Percentiles rank a stretch among this genome's conserved stretches.
Conservation (phyloP, 2,797 vertebrate species). For the Paguma larvata region DNA sequence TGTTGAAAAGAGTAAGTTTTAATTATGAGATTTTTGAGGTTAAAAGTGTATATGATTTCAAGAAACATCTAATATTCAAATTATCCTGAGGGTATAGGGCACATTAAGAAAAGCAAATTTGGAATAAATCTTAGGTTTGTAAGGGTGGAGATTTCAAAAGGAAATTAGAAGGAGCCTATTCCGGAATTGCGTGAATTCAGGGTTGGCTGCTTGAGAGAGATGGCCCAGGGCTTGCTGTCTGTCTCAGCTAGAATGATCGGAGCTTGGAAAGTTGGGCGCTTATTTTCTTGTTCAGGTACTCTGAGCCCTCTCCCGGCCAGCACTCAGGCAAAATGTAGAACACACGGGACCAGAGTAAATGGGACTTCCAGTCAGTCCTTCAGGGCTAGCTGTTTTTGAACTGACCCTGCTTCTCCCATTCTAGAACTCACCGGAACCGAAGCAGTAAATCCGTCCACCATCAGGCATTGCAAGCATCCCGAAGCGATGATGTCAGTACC, state of each 20-base stretch:
- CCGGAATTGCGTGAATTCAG: not conserved
- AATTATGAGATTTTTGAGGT: not conserved
- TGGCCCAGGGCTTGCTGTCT: not conserved
- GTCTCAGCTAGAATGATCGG: not conserved
- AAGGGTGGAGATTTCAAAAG: not conserved
- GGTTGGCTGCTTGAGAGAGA: not conserved
- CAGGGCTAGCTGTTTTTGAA: not conserved
- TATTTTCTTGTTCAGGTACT: not conserved
- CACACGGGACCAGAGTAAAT: not conserved
- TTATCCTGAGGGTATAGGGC: not conserved
- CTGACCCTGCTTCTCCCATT: not conserved
- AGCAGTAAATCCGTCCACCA: not conserved
- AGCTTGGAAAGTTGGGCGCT: not conserved
- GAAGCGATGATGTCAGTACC: not conserved
- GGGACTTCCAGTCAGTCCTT: not conserved
- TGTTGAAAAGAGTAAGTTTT: conserved; percentile 15
- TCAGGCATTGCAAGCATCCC: not conserved
- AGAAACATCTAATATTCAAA: conserved; percentile 42
- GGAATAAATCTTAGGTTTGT: not conserved
- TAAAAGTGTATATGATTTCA: conserved; percentile 30
- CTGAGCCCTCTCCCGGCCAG: not conserved
- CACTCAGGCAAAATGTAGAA: not conserved
- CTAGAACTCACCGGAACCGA: not conserved
- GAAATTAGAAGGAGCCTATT: not conserved
- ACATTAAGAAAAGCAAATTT: not conserved